Percentiles rank a stretch among this genome's conserved stretches.
phyloP scores from a whole-genome alignment of 2,888 invertebrate genomes.

The Ichneumoninae sp. region DNA sequence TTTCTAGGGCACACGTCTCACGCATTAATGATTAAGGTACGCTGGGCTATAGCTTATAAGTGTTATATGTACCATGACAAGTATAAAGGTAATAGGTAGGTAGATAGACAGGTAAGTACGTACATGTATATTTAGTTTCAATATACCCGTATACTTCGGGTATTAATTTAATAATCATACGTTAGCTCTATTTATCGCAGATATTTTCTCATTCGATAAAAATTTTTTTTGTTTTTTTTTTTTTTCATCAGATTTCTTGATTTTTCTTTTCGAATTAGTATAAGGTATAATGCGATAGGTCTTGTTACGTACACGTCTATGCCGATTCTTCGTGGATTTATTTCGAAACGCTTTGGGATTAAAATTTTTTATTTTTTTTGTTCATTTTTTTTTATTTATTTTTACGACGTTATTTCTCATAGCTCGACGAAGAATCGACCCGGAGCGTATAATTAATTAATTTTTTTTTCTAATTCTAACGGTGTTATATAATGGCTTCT shows the following conservation, averaged over 20 bases:
- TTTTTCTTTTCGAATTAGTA: slow-evolving; percentile 70
- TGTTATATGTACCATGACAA: slow-evolving; percentile 81
- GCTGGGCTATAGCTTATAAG: slow-evolving; percentile 82
- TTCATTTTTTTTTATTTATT: not conserved
- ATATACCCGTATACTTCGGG: slow-evolving; percentile 80
- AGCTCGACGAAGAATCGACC: slow-evolving; percentile 63
- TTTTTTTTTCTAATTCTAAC: slow-evolving; percentile 65
- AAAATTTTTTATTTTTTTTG: not conserved
- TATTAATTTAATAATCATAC: slow-evolving; percentile 78
- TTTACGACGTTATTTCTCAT: not conserved
- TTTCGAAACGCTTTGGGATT: slow-evolving; percentile 21
- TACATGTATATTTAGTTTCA: slow-evolving; percentile 80
- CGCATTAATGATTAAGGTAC: slow-evolving; percentile 83
- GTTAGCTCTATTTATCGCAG: slow-evolving; percentile 80
- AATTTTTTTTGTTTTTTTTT: slow-evolving; percentile 6
- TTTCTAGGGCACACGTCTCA: slow-evolving; percentile 84
- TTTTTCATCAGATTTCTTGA: slow-evolving; percentile 46
- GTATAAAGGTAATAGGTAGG: slow-evolving; percentile 73
- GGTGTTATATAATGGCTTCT: slow-evolving; percentile 68
- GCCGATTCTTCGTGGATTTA: slow-evolving; percentile 79
- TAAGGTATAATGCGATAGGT: slow-evolving; percentile 81
- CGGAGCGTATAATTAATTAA: slow-evolving; percentile 49
- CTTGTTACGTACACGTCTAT: slow-evolving; percentile 78
- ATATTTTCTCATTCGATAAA: slow-evolving; percentile 63
- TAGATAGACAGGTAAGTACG: slow-evolving; percentile 77